Percentiles rank a stretch among this genome's conserved stretches.
Conservation (phyloP, 2,888 invertebrate species). For the Epinotia demarniana region DNA sequence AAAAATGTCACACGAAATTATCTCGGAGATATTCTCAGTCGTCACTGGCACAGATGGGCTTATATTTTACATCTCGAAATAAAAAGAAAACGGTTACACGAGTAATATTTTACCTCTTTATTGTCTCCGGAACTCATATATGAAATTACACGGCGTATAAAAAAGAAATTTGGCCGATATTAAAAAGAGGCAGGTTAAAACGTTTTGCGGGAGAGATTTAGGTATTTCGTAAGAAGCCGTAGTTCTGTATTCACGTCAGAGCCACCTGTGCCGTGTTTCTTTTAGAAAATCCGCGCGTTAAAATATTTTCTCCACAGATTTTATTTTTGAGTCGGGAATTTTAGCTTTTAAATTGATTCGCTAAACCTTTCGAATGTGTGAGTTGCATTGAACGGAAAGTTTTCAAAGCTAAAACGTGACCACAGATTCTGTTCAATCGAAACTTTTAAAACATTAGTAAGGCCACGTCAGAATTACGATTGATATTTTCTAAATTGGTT, state of each 20-base stretch:
- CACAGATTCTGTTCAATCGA: constrained; percentile 5
- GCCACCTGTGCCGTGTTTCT: constrained; percentile 44
- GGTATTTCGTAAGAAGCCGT: constrained; percentile 47
- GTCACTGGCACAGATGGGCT: constrained; percentile 50
- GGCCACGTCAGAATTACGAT: neutral
- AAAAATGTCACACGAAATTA: constrained; percentile 49
- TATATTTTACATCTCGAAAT: constrained; percentile 54
- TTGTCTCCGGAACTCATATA: constrained; percentile 49
- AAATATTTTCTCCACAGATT: constrained; percentile 39
- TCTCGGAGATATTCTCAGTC: constrained; percentile 50
- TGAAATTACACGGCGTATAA: constrained; percentile 48
- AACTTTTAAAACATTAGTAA: constrained; percentile 10
- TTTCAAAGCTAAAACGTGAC: constrained; percentile 25
- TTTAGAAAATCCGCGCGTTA: constrained; percentile 34
- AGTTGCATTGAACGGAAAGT: constrained; percentile 22
- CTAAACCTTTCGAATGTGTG: constrained; percentile 17
- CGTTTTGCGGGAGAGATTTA: constrained; percentile 48
- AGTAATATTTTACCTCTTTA: constrained; percentile 53
- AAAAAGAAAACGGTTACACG: constrained; percentile 53
- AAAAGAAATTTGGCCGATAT: constrained; percentile 45
- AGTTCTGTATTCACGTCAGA: constrained; percentile 41
- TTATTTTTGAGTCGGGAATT: constrained; percentile 32
- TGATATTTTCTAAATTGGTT: neutral
- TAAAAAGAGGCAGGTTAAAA: constrained; percentile 47
- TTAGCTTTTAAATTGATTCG: constrained; percentile 42